Conservation (phyloP, 2,888 invertebrate genomes). For the Idaea biselata region DNA sequence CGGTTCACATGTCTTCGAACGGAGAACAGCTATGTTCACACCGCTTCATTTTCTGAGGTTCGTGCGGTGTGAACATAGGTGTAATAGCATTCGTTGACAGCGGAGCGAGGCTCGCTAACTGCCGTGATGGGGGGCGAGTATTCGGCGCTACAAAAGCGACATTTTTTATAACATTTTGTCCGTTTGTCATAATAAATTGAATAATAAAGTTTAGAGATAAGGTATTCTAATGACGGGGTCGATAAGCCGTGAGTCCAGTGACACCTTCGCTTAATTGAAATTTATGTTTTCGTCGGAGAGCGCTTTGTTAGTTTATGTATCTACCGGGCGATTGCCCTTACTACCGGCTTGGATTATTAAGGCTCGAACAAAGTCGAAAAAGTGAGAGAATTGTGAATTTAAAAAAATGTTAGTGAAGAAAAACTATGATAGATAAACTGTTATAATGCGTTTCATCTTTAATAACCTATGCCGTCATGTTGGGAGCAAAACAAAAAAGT, state of each 20-base stretch:
- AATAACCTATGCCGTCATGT: too few relatives aligned
- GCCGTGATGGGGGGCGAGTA: not conserved
- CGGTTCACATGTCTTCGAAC: not conserved
- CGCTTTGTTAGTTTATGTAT: constrained; percentile 35
- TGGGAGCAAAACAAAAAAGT: too few relatives aligned
- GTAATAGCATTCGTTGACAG: not conserved
- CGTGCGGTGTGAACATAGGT: not conserved
- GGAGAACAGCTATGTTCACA: not conserved
- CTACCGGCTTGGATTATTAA: constrained; percentile 16
- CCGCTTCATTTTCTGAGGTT: not conserved
- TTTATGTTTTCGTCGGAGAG: constrained; percentile 64
- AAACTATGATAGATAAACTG: constrained; percentile 5
- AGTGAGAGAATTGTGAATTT: not conserved
- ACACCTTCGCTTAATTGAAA: constrained; percentile 72
- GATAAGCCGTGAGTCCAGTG: constrained; percentile 52
- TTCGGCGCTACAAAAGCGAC: not conserved
- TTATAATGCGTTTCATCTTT: too few relatives aligned
- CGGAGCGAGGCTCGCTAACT: not conserved
- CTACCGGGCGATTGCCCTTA: constrained; percentile 27
- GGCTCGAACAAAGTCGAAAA: constrained; percentile 11
- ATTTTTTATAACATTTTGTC: constrained; percentile 20
- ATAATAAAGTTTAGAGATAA: constrained; percentile 59
- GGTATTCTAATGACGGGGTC: constrained; percentile 44
- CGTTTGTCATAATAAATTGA: constrained; percentile 53
- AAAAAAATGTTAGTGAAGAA: not conserved